Base-by-base conservation (phyloP, 2,888 invertebrate genomes). In the Pyrrhosoma nymphula region DNA sequence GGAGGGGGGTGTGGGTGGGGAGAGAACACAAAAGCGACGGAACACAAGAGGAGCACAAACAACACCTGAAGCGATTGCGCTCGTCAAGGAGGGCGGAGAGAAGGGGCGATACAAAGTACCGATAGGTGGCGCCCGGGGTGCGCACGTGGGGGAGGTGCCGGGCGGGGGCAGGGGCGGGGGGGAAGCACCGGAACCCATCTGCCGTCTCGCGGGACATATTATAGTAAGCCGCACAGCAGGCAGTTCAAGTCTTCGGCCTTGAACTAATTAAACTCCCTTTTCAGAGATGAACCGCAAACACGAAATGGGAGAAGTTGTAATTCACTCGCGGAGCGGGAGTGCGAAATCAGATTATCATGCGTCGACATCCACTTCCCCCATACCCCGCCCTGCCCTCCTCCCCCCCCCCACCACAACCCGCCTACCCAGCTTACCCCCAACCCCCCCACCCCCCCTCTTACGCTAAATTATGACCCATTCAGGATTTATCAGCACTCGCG, bases 241-340 rank as follows among this genome's bases (percentile, higher is more conserved):
- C 56, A n/a, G 39, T 26, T 89, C 56, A 56, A 55, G 89, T 89
- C 56, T 55, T 56, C 89, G 89, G 23, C 89, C 47, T 89, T 89
- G 89, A 89, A 89, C 89, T 89, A 89, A 89, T 89, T 89, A 89
- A 55, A 89, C 89, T 89, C 89, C 89, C 55, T 56, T 89, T 89
- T 56, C 82, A 35, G 89, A 47, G 89, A 89, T 55, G 89, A 89
- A 89, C 89, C 47, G 55, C 89, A 47, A n/a, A 89, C 47, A 89
- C 89, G 56, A 89, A 89, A 89, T 55, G 56, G 89, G 56, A n/a
- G 89, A 89, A 56, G 89, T 56, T n/a, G 89, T 89, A 89, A 89
- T 56, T 56, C 82, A 82, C 82, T 82, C 82, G 82, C 35, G 82
- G 82, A 35, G 30, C 82, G 35, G 30, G 82, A 82, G 82, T 82